Evolutionary conservation across 2,888 invertebrate species (phyloP).

Genomic region (Netelia inedita): DNA sequence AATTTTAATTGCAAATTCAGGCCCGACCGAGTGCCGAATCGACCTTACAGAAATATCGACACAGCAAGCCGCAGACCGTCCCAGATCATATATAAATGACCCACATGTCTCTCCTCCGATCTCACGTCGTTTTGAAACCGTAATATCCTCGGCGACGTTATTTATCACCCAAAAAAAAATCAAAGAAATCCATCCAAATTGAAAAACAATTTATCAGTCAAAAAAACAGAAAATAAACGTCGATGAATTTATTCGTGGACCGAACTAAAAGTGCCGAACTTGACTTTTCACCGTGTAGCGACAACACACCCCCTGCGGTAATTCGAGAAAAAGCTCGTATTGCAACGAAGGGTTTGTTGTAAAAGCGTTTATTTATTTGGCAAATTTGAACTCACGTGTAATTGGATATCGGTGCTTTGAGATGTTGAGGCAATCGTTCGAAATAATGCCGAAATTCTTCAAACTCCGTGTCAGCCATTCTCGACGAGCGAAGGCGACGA

Average conservation of each 20-base stretch:
- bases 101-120: conserved; percentile 49
- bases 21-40: background rate
- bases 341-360: background rate
- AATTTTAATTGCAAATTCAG: background rate
- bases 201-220: background rate
- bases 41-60: conserved; percentile 20
- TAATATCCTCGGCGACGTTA: background rate
- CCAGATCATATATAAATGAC: conserved; percentile 50
- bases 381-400: conserved; percentile 92
- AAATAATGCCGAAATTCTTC: conserved; percentile 96
- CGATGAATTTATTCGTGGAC: no score
- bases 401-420: conserved; percentile 92
- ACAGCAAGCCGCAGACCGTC: conserved; percentile 11
- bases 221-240: background rate
- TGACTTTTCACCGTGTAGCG: no score
- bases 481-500: conserved; percentile 59
- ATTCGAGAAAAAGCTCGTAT: no score
- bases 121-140: background rate
- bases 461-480: conserved; percentile 97
- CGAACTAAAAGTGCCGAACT: no score
- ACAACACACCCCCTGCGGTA: no score
- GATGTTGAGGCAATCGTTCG: conserved; percentile 92
- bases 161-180: background rate
- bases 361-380: background rate
- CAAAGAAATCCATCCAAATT: background rate